phyloP scores from a whole-genome alignment of 2,797 vertebrate genomes.

The Odontamblyopus rebecca region DNA sequence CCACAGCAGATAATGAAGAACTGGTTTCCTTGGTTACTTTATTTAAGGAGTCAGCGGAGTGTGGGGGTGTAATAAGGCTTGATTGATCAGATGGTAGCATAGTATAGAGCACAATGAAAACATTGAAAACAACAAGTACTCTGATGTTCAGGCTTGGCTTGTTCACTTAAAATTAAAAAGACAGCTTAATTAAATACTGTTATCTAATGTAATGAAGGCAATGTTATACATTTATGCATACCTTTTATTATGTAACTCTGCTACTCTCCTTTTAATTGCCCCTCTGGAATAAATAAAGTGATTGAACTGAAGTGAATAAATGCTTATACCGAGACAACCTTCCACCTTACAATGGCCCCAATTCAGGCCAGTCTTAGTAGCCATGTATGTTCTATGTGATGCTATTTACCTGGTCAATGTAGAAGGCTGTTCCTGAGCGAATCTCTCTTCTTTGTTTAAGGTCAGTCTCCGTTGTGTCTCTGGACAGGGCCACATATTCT shows the following conservation, averaged over 20 bases:
- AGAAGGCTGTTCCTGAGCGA: constrained; percentile 89
- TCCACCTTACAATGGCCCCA: no score
- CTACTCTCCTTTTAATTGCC: no score
- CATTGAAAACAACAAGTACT: neutral
- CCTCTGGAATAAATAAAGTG: no score
- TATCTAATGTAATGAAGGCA: no score
- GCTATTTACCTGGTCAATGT: constrained; percentile 90
- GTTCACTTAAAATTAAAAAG: no score
- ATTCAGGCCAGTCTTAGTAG: neutral
- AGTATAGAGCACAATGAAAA: neutral
- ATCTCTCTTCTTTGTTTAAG: constrained; percentile 97
- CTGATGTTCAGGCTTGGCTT: neutral
- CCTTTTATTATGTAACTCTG: no score
- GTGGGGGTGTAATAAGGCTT: constrained; percentile 26
- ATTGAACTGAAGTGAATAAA: no score
- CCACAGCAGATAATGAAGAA: constrained; percentile 34
- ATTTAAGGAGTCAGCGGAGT: constrained; percentile 33
- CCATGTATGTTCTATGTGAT: neutral
- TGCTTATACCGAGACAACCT: no score
- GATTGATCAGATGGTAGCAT: constrained; percentile 27
- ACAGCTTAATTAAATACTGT: no score
- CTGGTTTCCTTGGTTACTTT: constrained; percentile 50
- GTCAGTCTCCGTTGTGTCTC: constrained; percentile 96
- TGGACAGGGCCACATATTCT: constrained; percentile 90
- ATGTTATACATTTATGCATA: no score